Conservation (phyloP, 2,797 vertebrate genomes). For the Cirrhinus molitorella region DNA sequence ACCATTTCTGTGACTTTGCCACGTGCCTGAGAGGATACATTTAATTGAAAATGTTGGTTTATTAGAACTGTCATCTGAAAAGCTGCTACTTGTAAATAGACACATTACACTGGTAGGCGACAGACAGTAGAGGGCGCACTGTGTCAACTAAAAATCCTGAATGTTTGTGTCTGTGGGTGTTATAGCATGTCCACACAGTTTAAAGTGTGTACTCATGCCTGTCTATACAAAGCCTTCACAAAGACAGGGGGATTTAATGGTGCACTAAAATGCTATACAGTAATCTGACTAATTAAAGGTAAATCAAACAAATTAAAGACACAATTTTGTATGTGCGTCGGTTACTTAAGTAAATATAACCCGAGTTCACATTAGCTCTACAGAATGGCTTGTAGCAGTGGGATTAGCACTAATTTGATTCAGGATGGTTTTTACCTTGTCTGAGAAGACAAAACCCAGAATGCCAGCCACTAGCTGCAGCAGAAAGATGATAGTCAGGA, state of each 20-base stretch:
- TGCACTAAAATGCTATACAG: background rate
- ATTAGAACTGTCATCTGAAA: background rate
- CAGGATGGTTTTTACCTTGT: conserved; percentile 80
- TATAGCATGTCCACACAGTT: background rate
- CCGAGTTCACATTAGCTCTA: background rate
- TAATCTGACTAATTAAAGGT: background rate
- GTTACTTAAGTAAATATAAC: background rate
- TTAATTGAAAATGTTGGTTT: background rate
- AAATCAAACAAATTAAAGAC: background rate
- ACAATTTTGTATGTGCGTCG: no score
- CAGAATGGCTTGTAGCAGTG: background rate
- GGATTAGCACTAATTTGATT: background rate
- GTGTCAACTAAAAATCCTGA: background rate
- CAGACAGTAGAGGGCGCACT: conserved; percentile 61
- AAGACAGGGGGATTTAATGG: background rate
- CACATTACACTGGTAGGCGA: background rate
- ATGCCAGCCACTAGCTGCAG: conserved; percentile 88
- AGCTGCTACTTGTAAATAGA: background rate
- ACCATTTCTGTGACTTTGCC: conserved; percentile 88
- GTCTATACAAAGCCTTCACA: conserved; percentile 8
- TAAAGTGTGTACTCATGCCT: background rate
- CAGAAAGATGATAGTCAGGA: conserved; percentile 87
- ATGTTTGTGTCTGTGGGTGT: background rate
- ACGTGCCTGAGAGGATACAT: conserved; percentile 76
- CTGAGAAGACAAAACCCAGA: conserved; percentile 91